Conservation (phyloP, 2,113 vertebrate genomes). For the Oceanites oceanicus region DNA sequence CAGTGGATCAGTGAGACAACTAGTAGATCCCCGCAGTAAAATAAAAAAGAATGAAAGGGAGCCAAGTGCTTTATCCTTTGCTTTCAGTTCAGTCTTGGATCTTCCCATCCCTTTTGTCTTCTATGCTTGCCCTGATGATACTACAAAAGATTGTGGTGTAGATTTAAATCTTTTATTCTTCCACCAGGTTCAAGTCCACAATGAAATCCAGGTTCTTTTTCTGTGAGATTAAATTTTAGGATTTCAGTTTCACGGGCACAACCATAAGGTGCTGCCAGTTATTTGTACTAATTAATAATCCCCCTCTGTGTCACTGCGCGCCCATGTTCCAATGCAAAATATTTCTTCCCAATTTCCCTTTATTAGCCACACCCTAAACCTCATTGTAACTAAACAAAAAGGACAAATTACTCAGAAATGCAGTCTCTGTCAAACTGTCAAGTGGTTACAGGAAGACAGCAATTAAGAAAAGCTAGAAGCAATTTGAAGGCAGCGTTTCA, state of each 20-base stretch:
- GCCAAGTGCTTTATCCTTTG: not conserved
- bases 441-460: slow-evolving; percentile 22
- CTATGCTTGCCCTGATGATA: not conserved
- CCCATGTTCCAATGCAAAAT: not conserved
- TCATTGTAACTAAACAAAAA: not conserved
- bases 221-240: not conserved
- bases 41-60: not conserved
- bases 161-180: not conserved
- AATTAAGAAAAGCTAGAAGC: slow-evolving; percentile 49
- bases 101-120: not conserved
- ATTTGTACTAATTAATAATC: not conserved
- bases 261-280: not conserved
- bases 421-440: not conserved
- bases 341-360: not conserved
- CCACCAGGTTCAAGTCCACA: not conserved
- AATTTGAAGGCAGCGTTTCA: slow-evolving; percentile 1
- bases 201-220: not conserved
- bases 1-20: not conserved
- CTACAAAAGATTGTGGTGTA: not conserved
- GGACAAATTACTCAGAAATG: not conserved
- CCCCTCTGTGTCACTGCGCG: not conserved
- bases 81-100: not conserved
- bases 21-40: not conserved
- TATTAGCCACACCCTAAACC: not conserved
- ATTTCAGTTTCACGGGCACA: not conserved